These are phyloP conservation scores for Microtus pennsylvanicus DNA, from an alignment of 2,113 vertebrate genomes.

Conservation along the genomic window DNA sequence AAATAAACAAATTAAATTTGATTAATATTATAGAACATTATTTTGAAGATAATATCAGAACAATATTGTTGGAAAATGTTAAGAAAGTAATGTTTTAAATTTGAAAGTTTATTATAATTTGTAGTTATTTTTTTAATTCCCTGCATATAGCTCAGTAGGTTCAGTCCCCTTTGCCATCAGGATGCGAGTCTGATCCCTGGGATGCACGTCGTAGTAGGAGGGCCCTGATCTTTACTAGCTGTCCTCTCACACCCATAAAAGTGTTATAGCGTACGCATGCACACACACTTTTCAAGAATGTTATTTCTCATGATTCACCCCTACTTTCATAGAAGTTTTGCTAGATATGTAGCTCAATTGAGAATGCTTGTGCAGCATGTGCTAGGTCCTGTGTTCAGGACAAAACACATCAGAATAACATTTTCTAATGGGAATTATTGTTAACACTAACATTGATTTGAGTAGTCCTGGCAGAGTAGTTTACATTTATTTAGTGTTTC, in stretches of 20 bases:
- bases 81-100: background rate
- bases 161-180: background rate
- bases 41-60: background rate
- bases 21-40: background rate
- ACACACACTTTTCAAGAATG: background rate
- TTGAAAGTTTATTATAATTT: background rate
- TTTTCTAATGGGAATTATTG: background rate
- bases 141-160: background rate
- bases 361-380: background rate
- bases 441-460: too few species aligned
- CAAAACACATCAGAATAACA: background rate
- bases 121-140: background rate
- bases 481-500: background rate
- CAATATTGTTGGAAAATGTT: background rate
- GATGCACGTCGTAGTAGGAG: too few species aligned
- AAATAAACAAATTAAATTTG: background rate
- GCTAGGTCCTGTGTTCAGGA: background rate
- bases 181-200: background rate
- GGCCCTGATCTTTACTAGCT: background rate
- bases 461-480: accelerated
- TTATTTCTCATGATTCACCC: background rate
- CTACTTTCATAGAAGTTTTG: background rate
- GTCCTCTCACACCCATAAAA: background rate
- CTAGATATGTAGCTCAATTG: background rate
- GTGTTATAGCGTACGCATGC: accelerated